Evolutionary conservation across 2,888 invertebrate genomes (phyloP).

Genomic region (Hydrotaea diabolus): DNA sequence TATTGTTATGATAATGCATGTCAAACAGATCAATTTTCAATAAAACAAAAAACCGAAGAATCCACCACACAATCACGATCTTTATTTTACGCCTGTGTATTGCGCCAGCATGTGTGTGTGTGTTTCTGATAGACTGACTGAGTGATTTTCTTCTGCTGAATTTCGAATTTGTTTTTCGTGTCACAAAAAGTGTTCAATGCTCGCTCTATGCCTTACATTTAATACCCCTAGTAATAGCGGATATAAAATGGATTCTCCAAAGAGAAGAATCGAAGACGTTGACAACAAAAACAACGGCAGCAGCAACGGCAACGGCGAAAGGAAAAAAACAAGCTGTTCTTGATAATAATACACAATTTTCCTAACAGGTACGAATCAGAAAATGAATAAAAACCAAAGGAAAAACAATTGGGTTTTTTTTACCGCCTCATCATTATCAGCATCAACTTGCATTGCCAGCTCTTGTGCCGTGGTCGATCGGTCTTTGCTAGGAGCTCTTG

Average conservation of each 20-base stretch:
- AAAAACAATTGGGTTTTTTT: slow-evolving; percentile 73
- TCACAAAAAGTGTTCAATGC: slow-evolving; percentile 55
- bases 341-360: slow-evolving; percentile 56
- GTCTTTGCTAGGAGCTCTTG: not conserved
- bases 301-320: slow-evolving; percentile 39
- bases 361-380: slow-evolving; percentile 56
- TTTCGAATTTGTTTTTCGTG: slow-evolving; percentile 45
- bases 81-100: too few species aligned
- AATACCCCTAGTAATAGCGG: slow-evolving; percentile 48
- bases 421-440: not conserved
- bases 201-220: slow-evolving; percentile 38
- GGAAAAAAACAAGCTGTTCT: slow-evolving; percentile 34
- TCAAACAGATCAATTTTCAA: slow-evolving; percentile 65
- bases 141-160: not conserved
- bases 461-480: not conserved
- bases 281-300: slow-evolving; percentile 47
- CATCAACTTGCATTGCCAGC: not conserved
- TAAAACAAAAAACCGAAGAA: slow-evolving; percentile 25
- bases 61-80: not conserved
- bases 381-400: slow-evolving; percentile 74
- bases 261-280: slow-evolving; percentile 47
- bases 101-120: too few species aligned
- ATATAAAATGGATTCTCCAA: slow-evolving; percentile 53
- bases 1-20: slow-evolving; percentile 65
- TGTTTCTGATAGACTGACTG: not conserved